These are phyloP conservation scores for Eclectus roratus DNA, from an alignment of 2,113 vertebrate genomes.

Conservation along the genomic window DNA sequence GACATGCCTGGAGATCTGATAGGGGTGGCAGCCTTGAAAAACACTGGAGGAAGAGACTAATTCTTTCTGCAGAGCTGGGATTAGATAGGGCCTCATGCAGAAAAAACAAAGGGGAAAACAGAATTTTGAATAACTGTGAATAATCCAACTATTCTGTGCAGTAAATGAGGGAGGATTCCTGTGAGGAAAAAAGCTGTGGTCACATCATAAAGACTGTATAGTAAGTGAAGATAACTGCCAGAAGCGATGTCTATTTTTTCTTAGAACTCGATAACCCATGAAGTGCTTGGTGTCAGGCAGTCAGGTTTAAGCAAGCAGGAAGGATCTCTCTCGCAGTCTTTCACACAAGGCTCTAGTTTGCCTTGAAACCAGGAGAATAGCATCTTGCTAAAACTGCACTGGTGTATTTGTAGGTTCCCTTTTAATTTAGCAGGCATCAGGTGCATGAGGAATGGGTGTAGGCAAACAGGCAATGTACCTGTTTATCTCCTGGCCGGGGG, in stretches of 20 bases:
- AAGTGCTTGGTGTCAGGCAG: not conserved
- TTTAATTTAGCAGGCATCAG: not conserved
- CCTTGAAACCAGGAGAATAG: not conserved
- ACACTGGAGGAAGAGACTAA: not conserved
- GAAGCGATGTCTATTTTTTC: not conserved
- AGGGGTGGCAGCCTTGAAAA: not conserved
- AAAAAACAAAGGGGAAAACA: not conserved
- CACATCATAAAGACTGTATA: not conserved
- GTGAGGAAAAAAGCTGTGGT: not conserved
- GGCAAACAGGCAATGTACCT: not conserved
- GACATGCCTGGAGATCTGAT: not conserved
- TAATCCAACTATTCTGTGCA: not conserved
- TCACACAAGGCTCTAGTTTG: not conserved
- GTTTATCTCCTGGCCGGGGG: not conserved
- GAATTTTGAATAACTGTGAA: not conserved
- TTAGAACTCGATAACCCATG: fast-evolving
- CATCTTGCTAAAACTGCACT: not conserved
- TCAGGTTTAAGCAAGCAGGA: not conserved
- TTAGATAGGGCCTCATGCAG: not conserved
- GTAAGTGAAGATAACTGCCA: not conserved
- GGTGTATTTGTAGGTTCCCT: not conserved
- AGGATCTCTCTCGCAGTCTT: not conserved
- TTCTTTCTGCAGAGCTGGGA: not conserved
- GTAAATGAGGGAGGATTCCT: not conserved
- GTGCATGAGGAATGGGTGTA: not conserved